phyloP scores from a whole-genome alignment of 1,140 invertebrate genomes.

The Rhizoglyphus robini region DNA sequence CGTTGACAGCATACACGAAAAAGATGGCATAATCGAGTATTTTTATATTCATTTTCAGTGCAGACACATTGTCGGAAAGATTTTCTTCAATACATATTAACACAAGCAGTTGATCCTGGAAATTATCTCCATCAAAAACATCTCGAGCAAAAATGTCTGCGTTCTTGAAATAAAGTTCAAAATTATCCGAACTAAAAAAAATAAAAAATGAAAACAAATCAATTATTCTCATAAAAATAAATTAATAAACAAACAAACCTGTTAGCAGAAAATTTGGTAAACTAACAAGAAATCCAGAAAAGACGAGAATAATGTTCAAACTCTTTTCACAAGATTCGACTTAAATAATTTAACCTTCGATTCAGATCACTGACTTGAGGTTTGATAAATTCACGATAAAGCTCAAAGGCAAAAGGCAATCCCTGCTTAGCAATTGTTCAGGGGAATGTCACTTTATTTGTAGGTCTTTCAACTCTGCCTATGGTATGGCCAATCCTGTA shows the following conservation, averaged over 20 bases:
- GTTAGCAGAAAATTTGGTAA: background rate
- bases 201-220: conserved; percentile 22
- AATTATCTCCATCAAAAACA: conserved; percentile 37
- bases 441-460: conserved; percentile 64
- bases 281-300: background rate
- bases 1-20: conserved; percentile 34
- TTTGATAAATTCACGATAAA: conserved; percentile 46
- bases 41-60: conserved; percentile 46
- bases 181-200: conserved; percentile 41
- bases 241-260: background rate
- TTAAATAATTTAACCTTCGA: conserved; percentile 25
- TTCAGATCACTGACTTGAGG: conserved; percentile 37
- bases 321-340: conserved; percentile 38
- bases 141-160: conserved; percentile 1
- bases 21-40: conserved; percentile 47
- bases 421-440: conserved; percentile 50
- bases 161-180: conserved; percentile 46
- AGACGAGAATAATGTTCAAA: conserved; percentile 37
- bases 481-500: conserved; percentile 53
- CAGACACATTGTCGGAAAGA: conserved; percentile 58
- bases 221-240: no score
- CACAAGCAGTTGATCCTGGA: conserved; percentile 42
- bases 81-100: conserved; percentile 43
- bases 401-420: conserved; percentile 44
- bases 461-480: conserved; percentile 47